phyloP scores from a whole-genome alignment of 2,113 vertebrate species.

The Cervus canadensis region DNA sequence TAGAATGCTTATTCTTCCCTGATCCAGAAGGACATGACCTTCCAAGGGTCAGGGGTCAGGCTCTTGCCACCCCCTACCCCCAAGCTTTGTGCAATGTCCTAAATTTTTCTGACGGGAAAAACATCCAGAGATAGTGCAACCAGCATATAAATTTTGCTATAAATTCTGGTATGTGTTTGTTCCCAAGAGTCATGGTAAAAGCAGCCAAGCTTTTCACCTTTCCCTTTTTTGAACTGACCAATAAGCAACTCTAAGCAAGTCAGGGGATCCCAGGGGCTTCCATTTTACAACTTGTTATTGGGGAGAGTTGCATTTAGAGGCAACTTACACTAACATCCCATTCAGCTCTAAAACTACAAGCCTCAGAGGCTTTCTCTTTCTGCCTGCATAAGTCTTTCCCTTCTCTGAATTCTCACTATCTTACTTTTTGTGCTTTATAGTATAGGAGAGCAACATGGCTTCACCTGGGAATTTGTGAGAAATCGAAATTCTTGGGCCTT shows the following conservation, averaged over 20 bases:
- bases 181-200: neutral
- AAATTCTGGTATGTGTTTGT: neutral
- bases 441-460: neutral
- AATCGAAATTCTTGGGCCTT: neutral
- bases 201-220: neutral
- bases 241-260: neutral
- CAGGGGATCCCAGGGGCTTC: neutral
- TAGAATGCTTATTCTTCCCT: neutral
- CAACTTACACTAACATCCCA: neutral
- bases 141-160: neutral
- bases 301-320: neutral
- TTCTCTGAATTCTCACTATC: neutral
- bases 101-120: neutral
- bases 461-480: neutral
- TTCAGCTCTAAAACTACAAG: neutral
- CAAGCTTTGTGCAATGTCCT: neutral
- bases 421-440: neutral
- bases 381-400: neutral
- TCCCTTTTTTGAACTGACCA: neutral
- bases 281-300: neutral
- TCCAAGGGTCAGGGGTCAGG: neutral
- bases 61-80: accelerated
- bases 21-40: neutral
- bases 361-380: neutral
- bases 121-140: neutral